Conservation (phyloP, 2,797 vertebrate species). For the Alca torda region DNA sequence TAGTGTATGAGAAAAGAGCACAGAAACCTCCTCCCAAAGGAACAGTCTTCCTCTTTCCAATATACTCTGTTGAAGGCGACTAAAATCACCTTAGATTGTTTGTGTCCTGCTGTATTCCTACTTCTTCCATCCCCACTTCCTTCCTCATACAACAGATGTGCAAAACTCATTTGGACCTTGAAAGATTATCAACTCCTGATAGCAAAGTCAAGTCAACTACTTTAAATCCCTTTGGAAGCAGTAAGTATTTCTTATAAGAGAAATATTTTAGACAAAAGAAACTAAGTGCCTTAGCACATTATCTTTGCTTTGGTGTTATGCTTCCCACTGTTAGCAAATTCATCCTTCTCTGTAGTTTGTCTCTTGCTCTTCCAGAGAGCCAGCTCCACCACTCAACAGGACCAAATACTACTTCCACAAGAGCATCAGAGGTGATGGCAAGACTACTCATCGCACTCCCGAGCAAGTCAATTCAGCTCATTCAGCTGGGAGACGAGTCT, state of each 20-base stretch:
- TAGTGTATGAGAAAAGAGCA: not conserved
- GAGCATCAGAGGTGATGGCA: not conserved
- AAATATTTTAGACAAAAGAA: not conserved
- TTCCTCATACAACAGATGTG: not conserved
- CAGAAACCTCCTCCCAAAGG: not conserved
- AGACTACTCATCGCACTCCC: not conserved
- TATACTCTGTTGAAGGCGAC: not conserved
- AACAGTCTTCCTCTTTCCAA: not conserved
- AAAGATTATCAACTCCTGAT: not conserved
- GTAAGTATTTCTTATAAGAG: not conserved
- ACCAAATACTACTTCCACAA: not conserved
- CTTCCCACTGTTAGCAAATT: not conserved
- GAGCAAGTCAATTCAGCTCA: not conserved
- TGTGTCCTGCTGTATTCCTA: not conserved
- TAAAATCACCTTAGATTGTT: fast-evolving
- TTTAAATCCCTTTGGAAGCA: not conserved
- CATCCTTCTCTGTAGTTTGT: not conserved
- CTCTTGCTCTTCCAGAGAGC: not conserved
- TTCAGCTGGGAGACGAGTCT: not conserved
- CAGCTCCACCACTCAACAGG: not conserved
- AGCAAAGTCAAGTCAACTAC: not conserved
- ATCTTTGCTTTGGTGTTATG: not conserved
- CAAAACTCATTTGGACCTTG: not conserved
- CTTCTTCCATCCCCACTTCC: not conserved
- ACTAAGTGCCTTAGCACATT: not conserved